These are phyloP conservation scores for Dendrocincla fuliginosa DNA, from an alignment of 2,797 vertebrate species.

Conservation along the genomic window DNA sequence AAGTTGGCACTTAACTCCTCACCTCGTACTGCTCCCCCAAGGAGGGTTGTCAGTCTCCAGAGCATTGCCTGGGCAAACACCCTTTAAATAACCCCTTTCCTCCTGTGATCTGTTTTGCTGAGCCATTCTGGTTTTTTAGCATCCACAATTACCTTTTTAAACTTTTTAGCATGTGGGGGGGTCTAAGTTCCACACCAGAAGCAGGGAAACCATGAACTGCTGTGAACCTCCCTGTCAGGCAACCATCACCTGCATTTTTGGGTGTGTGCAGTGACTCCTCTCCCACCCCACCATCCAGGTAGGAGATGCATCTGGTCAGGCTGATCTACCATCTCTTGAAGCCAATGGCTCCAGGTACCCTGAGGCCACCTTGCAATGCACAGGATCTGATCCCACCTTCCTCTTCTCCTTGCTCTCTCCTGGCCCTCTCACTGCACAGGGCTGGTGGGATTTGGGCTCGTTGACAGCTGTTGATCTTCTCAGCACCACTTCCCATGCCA, in stretches of 20 bases:
- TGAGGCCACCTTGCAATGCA: background rate
- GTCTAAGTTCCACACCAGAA: background rate
- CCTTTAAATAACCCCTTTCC: background rate
- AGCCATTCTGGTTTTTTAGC: background rate
- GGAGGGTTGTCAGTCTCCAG: background rate
- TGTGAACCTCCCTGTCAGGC: background rate
- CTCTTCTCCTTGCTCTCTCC: background rate
- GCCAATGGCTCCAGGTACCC: background rate
- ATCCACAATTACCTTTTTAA: background rate
- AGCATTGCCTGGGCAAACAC: background rate
- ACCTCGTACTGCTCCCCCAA: background rate
- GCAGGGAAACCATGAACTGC: background rate
- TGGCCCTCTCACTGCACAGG: background rate
- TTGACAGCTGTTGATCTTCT: background rate
- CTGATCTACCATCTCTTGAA: background rate
- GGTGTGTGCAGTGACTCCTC: fast-evolving
- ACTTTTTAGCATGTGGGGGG: fast-evolving
- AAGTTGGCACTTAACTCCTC: background rate
- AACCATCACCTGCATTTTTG: background rate
- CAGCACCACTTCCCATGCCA: background rate
- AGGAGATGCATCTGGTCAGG: background rate
- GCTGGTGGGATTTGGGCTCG: background rate
- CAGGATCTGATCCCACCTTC: background rate
- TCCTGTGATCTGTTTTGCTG: background rate
- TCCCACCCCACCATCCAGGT: fast-evolving